phyloP scores from a whole-genome alignment of 2,888 invertebrate genomes.

The Lamellibrachia columna region DNA sequence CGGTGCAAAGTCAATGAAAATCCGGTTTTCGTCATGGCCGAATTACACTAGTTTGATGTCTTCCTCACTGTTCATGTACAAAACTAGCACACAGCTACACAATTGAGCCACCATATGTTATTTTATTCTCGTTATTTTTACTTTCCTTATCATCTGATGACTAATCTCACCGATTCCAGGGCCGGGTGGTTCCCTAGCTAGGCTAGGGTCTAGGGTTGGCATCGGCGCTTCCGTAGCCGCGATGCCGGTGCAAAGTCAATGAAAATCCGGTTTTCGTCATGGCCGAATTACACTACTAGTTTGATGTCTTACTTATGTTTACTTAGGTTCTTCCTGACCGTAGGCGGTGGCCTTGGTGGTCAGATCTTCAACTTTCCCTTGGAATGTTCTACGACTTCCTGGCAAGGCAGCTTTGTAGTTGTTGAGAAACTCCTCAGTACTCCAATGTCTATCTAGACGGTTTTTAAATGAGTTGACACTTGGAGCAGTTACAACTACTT shows the following conservation, averaged over 20 bases:
- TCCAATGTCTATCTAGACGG: too few species aligned
- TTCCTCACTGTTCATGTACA: background rate
- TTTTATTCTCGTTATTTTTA: background rate
- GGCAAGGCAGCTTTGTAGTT: too few species aligned
- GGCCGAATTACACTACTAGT: background rate
- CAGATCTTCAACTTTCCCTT: too few species aligned
- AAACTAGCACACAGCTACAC: background rate
- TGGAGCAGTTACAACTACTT: too few species aligned
- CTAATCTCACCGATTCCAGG: background rate
- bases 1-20: background rate
- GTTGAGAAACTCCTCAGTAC: too few species aligned
- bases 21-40: background rate
- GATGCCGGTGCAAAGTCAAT: background rate
- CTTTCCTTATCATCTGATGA: background rate
- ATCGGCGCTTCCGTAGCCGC: background rate
- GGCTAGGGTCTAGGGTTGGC: too few species aligned
- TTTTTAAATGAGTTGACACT: too few species aligned
- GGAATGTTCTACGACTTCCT: too few species aligned
- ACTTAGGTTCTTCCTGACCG: too few species aligned
- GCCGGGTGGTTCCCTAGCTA: too few species aligned
- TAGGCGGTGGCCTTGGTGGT: too few species aligned
- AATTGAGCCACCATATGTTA: background rate
- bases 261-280: background rate
- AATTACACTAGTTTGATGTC: background rate
- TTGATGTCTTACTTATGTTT: background rate